Conservation (phyloP, 2,797 vertebrate species). For the Xenops minutus region DNA sequence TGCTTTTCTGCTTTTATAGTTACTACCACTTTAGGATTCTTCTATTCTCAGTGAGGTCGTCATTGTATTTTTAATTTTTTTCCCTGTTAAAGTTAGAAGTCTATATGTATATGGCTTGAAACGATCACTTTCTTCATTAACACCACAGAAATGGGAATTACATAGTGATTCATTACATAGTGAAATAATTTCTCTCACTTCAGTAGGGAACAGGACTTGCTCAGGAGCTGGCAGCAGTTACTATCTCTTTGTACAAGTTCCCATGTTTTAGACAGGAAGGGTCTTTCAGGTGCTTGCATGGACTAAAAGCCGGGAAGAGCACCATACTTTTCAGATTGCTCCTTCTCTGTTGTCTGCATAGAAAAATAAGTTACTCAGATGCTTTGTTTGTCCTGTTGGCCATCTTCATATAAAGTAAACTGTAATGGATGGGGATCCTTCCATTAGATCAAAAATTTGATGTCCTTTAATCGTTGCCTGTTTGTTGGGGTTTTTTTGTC, state of each 20-base stretch:
- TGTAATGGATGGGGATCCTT: background rate
- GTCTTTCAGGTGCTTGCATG: background rate
- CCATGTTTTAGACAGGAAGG: background rate
- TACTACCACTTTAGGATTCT: background rate
- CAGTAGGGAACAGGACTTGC: background rate
- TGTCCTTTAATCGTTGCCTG: background rate
- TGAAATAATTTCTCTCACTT: background rate
- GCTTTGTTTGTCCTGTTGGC: background rate
- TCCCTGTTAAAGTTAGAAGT: background rate
- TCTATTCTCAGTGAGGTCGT: background rate
- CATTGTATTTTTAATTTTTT: background rate
- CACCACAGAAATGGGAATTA: background rate
- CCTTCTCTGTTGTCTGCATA: accelerated
- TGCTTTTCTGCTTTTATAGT: background rate
- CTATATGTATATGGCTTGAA: background rate
- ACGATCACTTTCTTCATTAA: background rate
- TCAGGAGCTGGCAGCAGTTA: background rate
- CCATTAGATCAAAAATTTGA: background rate
- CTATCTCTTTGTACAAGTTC: background rate
- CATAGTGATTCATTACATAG: background rate
- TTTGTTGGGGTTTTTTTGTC: background rate
- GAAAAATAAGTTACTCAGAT: background rate
- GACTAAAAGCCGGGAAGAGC: background rate
- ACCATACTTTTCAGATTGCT: background rate
- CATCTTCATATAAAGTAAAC: background rate